Percentiles rank a stretch among this genome's conserved stretches.
These are phyloP conservation scores for Stenichneumon culpator DNA, from an alignment of 2,888 invertebrate genomes.

Conservation along the genomic window DNA sequence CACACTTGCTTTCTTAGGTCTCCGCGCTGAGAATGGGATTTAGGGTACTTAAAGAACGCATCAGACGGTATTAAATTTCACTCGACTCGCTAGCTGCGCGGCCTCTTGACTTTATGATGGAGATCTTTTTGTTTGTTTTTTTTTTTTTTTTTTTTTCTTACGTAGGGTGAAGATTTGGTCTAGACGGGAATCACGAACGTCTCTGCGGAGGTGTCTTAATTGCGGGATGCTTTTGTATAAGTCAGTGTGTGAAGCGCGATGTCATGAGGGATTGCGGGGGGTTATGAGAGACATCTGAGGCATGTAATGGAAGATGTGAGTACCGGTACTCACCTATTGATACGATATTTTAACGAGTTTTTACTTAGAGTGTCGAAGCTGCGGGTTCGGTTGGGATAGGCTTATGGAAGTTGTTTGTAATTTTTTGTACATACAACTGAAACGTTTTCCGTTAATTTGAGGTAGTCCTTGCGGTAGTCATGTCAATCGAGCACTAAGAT, in stretches of 20 bases:
- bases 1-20: constrained; percentile 33
- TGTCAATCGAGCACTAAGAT: no score
- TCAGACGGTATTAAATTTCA: not conserved
- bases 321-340: no score
- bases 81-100: not conserved
- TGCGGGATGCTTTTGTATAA: not conserved
- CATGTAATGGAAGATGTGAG: no score
- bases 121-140: not conserved
- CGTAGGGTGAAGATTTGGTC: not conserved
- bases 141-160: not conserved
- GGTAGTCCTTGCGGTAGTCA: no score
- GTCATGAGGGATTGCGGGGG: no score
- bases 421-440: no score
- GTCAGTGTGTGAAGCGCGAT: not conserved
- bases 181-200: not conserved
- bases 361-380: no score
- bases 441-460: no score
- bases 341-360: no score
- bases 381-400: no score
- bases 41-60: not conserved
- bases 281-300: no score
- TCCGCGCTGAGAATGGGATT: constrained; percentile 6
- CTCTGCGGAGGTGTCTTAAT: not conserved
- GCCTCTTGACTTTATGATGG: constrained; percentile 2
- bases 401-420: no score